These are phyloP conservation scores for Nebria brevicollis DNA, from an alignment of 2,888 invertebrate genomes.

Conservation along the genomic window DNA sequence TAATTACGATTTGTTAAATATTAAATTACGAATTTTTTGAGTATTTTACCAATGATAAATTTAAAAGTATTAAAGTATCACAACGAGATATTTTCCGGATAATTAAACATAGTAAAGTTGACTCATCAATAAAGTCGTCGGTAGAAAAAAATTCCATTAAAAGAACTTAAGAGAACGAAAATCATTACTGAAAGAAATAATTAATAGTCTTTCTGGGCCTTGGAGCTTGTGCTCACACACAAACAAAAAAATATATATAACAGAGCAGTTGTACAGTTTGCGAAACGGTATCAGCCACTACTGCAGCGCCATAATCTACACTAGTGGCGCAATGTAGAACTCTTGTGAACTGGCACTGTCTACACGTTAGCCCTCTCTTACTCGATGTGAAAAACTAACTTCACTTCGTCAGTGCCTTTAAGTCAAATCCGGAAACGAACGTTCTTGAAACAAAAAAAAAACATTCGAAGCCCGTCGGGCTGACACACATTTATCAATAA, in stretches of 20 bases:
- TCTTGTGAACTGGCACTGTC: conserved; percentile 9
- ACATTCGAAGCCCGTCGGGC: not conserved
- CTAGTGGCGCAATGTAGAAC: conserved; percentile 12
- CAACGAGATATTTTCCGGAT: conserved; percentile 22
- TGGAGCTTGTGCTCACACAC: not conserved
- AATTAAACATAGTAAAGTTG: conserved; percentile 25
- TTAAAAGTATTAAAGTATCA: conserved; percentile 12
- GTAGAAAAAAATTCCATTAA: conserved; percentile 28
- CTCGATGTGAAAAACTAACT: conserved; percentile 15
- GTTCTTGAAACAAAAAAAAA: conserved; percentile 1
- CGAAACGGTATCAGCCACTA: not conserved
- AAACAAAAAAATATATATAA: conserved; percentile 3
- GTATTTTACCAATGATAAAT: not conserved
- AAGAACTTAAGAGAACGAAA: conserved; percentile 31
- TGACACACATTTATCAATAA: conserved; percentile 13
- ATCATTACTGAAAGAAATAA: conserved; percentile 35
- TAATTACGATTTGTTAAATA: conserved; percentile 1
- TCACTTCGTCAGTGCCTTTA: conserved; percentile 21
- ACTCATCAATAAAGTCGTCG: conserved; percentile 30
- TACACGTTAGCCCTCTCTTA: conserved; percentile 9
- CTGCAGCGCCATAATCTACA: conserved; percentile 10
- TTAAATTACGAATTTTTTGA: not conserved
- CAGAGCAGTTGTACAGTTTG: conserved; percentile 8
- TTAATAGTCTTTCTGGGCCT: conserved; percentile 27
- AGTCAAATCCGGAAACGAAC: conserved; percentile 22